Evolutionary conservation across 2,888 invertebrate genomes (phyloP).

Genomic region (Epirrhoe alternata): DNA sequence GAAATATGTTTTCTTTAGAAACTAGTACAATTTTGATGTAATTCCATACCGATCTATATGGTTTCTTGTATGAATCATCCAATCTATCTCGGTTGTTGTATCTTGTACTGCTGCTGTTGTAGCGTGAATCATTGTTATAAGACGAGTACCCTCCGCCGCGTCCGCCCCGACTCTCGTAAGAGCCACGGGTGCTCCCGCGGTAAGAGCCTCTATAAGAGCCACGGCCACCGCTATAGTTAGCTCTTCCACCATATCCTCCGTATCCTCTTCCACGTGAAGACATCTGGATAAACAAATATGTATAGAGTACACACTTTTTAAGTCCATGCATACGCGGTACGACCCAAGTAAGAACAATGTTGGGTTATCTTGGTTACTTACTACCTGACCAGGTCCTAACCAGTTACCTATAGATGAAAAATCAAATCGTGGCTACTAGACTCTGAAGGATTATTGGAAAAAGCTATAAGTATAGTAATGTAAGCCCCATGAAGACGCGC

Average conservation of each 20-base stretch:
- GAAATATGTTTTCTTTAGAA: no score
- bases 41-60: constrained; percentile 75
- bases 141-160: constrained; percentile 74
- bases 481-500: no score
- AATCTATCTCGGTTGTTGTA: constrained; percentile 73
- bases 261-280: constrained; percentile 79
- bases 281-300: constrained; percentile 57
- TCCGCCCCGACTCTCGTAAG: constrained; percentile 75
- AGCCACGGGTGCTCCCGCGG: constrained; percentile 70
- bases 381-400: no score
- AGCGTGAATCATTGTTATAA: constrained; percentile 74
- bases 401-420: no score
- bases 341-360: no score
- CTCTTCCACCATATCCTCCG: constrained; percentile 69
- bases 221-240: constrained; percentile 67
- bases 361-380: no score
- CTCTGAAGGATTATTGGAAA: no score
- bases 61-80: constrained; percentile 79
- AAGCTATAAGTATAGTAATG: no score
- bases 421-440: no score
- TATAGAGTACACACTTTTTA: no score
- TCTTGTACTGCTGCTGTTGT: constrained; percentile 69
- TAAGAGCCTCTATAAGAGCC: constrained; percentile 74
- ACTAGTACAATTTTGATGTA: not conserved
- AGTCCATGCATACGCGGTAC: no score